Conservation (phyloP, 2,888 invertebrate species). For the Shargacucullia verbasci region DNA sequence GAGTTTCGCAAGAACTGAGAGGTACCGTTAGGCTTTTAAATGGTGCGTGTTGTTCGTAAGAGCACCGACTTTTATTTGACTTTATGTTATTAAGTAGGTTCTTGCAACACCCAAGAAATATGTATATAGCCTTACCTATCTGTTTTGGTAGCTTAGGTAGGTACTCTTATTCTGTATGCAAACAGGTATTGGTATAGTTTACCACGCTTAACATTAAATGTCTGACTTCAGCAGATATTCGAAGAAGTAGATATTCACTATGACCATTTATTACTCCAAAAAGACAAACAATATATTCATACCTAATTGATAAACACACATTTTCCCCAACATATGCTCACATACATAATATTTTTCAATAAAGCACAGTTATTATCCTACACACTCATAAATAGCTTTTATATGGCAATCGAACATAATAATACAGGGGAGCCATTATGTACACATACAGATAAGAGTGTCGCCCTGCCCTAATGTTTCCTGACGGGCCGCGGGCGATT, state of each 20-base stretch:
- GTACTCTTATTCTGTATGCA: too few species aligned
- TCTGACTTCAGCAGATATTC: too few species aligned
- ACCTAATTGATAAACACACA: neutral
- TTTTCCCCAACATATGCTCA: constrained; percentile 6
- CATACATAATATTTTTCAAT: constrained; percentile 28
- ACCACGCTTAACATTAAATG: too few species aligned
- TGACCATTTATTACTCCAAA: too few species aligned
- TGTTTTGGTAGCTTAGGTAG: too few species aligned
- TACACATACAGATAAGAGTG: constrained; percentile 26
- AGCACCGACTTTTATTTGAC: too few species aligned
- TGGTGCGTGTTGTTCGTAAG: constrained; percentile 1
- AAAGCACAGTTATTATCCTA: constrained; percentile 24
- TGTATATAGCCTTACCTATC: too few species aligned
- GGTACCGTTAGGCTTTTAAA: constrained; percentile 35
- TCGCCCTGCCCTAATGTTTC: constrained; percentile 37
- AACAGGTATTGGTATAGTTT: too few species aligned
- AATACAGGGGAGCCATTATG: constrained; percentile 21
- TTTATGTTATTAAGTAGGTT: too few species aligned
- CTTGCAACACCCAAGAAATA: too few species aligned
- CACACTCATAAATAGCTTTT: constrained; percentile 39
- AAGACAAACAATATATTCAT: too few species aligned
- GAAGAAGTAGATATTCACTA: too few species aligned
- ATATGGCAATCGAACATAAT: constrained; percentile 34
- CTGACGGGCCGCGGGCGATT: constrained; percentile 30
- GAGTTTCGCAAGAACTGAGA: constrained; percentile 42